Conservation (phyloP, 2,113 vertebrate genomes). For the Felis chaus region DNA sequence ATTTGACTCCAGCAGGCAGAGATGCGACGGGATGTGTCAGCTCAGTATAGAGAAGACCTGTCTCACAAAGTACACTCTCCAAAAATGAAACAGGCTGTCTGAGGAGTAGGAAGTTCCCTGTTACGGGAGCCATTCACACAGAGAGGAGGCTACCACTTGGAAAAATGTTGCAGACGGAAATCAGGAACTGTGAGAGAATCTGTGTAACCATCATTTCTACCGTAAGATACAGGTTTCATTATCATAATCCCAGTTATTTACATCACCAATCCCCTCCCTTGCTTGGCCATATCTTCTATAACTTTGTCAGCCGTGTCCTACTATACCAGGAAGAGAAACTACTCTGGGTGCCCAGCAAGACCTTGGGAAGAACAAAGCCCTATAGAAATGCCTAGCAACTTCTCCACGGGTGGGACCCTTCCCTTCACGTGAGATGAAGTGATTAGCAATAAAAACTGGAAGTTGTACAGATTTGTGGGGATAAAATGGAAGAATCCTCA, state of each 20-base stretch:
- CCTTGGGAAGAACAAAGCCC: not conserved
- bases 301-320: not conserved
- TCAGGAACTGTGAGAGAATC: not conserved
- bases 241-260: not conserved
- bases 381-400: not conserved
- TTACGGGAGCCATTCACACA: not conserved
- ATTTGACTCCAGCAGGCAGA: not conserved
- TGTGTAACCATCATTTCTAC: not conserved
- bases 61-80: not conserved
- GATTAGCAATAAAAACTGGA: not conserved
- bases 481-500: not conserved
- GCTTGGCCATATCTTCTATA: not conserved
- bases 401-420: not conserved
- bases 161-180: not conserved
- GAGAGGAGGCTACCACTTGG: not conserved
- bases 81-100: not conserved
- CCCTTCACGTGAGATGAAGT: not conserved
- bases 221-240: not conserved
- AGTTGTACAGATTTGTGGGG: too few relatives aligned
- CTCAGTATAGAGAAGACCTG: not conserved
- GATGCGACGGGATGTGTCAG: not conserved
- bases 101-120: not conserved
- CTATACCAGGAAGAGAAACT: not conserved
- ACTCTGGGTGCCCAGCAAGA: rapidly evolving
- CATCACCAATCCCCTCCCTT: not conserved